Evolutionary conservation across 2,888 invertebrate species (phyloP).

Genomic region (Agrilus biguttatus): DNA sequence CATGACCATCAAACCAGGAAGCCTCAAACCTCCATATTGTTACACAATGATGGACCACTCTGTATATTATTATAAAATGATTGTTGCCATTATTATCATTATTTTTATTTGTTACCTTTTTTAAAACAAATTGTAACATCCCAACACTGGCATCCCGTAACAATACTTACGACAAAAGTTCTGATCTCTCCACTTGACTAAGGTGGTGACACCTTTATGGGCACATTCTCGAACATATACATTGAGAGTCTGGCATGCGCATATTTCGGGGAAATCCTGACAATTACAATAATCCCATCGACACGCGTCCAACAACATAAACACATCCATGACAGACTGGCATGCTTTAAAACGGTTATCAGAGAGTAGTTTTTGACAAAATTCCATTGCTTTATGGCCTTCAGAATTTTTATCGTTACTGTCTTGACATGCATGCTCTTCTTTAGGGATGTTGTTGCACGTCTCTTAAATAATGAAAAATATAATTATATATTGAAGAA

Average conservation of each 20-base stretch:
- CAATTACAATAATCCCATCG: constrained; percentile 66
- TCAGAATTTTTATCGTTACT: constrained; percentile 13
- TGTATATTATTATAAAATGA: too few species aligned
- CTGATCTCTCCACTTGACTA: constrained; percentile 63
- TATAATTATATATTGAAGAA: not conserved
- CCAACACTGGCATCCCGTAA: not conserved
- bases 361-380: constrained; percentile 48
- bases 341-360: constrained; percentile 54
- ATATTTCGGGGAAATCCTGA: constrained; percentile 40
- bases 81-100: too few species aligned
- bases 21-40: too few species aligned
- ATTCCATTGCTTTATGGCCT: constrained; percentile 36
- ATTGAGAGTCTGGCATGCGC: constrained; percentile 62
- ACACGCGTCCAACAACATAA: constrained; percentile 55
- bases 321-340: constrained; percentile 47
- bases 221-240: constrained; percentile 67
- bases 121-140: constrained; percentile 3
- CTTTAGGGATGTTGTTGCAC: constrained; percentile 39
- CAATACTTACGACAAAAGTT: constrained; percentile 65
- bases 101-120: too few species aligned
- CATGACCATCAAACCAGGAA: too few species aligned
- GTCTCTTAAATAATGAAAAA: constrained; percentile 30
- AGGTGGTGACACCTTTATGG: constrained; percentile 45
- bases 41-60: too few species aligned
- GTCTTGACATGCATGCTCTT: constrained; percentile 36